A percentile compares a stretch with the other conserved stretches of the same genome.
Conservation (phyloP, 2,888 invertebrate genomes). For the Scaptomyza tumidula region DNA sequence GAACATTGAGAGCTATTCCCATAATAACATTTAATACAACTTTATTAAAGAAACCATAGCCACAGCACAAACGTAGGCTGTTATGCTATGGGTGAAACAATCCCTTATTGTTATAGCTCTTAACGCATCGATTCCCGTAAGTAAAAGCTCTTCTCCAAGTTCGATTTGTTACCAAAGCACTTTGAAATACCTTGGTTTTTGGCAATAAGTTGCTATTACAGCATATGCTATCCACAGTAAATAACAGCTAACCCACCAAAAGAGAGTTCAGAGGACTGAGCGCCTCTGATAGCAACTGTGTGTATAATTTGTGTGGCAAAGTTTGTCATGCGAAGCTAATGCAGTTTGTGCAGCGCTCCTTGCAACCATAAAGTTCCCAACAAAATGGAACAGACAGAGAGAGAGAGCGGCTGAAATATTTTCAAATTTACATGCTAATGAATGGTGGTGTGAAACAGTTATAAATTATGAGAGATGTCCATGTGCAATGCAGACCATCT, state of each 20-base stretch:
- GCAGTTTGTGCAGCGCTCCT: conserved; percentile 49
- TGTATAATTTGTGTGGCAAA: conserved; percentile 62
- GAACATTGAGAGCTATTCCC: background rate
- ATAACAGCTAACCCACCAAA: conserved; percentile 2
- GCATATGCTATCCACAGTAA: conserved; percentile 24
- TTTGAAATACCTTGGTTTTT: conserved; percentile 14
- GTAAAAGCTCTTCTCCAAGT: background rate
- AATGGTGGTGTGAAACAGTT: conserved; percentile 55
- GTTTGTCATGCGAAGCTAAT: conserved; percentile 62
- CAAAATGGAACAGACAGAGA: conserved; percentile 1
- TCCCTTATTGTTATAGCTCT: too few relatives aligned
- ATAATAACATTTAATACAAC: too few relatives aligned
- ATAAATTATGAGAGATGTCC: conserved; percentile 30
- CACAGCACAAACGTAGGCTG: background rate
- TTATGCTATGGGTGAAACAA: background rate
- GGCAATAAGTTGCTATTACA: conserved; percentile 31
- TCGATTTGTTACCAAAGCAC: conserved; percentile 6
- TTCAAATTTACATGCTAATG: conserved; percentile 72
- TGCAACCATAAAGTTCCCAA: conserved; percentile 20
- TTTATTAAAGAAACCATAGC: background rate
- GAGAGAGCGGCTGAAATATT: conserved; percentile 53
- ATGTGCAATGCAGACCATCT: conserved; percentile 6
- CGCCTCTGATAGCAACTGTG: conserved; percentile 32
- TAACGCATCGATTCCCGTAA: too few relatives aligned
- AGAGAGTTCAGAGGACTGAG: conserved; percentile 5